Conservation (phyloP, 2,888 invertebrate species). For the Argyresthia goedartella region DNA sequence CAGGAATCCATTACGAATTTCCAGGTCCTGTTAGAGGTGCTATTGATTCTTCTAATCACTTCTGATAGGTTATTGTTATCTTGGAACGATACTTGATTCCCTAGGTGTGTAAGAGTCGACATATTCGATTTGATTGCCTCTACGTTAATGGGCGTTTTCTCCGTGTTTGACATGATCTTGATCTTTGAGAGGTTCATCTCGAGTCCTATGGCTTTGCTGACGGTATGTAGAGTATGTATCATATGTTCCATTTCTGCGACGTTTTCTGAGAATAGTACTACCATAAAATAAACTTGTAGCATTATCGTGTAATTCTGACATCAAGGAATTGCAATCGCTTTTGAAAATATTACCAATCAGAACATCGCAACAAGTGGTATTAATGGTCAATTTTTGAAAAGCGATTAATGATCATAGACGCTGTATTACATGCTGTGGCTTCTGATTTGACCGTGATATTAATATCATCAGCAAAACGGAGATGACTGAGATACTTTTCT, state of each 20-base stretch:
- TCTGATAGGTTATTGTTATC: background rate
- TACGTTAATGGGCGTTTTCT: background rate
- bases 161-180: background rate
- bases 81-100: background rate
- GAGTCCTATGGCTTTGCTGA: background rate
- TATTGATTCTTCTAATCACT: background rate
- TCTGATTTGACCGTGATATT: too few species aligned
- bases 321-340: too few species aligned
- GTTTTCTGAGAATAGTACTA: slow-evolving; percentile 1
- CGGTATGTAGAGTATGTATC: background rate
- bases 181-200: background rate
- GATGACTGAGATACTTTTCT: background rate
- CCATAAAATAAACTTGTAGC: too few species aligned
- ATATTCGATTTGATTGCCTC: background rate
- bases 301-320: too few species aligned
- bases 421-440: too few species aligned
- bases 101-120: background rate
- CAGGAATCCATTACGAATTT: background rate
- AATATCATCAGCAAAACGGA: slow-evolving; percentile 1
- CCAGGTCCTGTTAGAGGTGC: background rate
- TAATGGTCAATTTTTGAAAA: too few species aligned
- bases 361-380: too few species aligned
- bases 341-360: too few species aligned
- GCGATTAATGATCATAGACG: too few species aligned
- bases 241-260: background rate